These are phyloP conservation scores for Ahaetulla prasina DNA, from an alignment of 2,113 vertebrate genomes.

Conservation along the genomic window DNA sequence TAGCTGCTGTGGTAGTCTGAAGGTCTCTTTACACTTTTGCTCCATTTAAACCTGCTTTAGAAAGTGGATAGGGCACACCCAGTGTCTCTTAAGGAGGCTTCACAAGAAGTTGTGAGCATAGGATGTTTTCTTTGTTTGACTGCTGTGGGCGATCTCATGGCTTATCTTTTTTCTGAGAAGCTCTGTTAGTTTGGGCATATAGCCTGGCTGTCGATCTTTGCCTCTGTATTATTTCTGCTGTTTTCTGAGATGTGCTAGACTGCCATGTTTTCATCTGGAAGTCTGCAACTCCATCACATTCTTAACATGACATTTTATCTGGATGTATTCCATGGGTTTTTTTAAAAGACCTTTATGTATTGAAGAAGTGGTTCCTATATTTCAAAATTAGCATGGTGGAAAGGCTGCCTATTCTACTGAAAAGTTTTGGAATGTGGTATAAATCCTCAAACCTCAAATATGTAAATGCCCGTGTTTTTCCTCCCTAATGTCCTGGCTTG, in stretches of 20 bases:
- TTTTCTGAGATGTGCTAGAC: not conserved
- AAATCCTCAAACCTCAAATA: not conserved
- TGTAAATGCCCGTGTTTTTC: conserved; percentile 9
- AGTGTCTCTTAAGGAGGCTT: not conserved
- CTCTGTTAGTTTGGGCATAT: not conserved
- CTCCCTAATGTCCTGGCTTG: not conserved
- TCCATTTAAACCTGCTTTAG: not conserved
- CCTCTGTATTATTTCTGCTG: not conserved
- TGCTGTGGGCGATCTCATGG: not conserved
- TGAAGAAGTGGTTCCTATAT: not conserved
- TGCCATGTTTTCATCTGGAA: not conserved
- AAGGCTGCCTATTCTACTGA: not conserved
- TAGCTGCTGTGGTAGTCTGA: not conserved
- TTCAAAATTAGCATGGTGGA: not conserved
- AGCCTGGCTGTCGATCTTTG: not conserved
- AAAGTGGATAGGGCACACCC: not conserved
- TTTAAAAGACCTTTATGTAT: not conserved
- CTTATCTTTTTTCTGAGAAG: not conserved
- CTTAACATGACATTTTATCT: not conserved
- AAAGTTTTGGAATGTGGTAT: not conserved
- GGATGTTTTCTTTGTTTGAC: not conserved
- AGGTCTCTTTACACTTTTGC: not conserved
- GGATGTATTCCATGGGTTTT: not conserved
- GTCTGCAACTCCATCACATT: not conserved
- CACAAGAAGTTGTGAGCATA: not conserved